Evolutionary conservation across 2,888 invertebrate genomes (phyloP), one percentile per base, ranked within the genome.

Genomic region (Anticlea derivata): DNA sequence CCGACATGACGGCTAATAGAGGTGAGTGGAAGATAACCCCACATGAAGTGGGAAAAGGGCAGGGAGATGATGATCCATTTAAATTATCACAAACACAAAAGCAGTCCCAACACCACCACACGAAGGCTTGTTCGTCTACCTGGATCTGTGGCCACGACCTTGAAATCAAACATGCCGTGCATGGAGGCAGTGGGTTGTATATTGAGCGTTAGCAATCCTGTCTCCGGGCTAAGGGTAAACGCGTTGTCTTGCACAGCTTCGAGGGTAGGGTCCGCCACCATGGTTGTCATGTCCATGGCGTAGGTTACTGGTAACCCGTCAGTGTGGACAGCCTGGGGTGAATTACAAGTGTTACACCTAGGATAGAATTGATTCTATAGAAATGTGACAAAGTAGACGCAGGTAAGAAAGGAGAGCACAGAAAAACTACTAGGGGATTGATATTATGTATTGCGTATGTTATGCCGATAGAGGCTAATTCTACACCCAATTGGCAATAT

Each of bases 121-220:
- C 3, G 3, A 10, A 26, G 17, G 7, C n/a, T 22, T 5, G 11
- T 24, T 49, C 29, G 41, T 50, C 23, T 74, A 92, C 92, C 82
- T 50, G 83, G 62, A 65, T 94, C 94, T 2, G 73, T 73, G 4
- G 93, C 94, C 0, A 75, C 58, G 6, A 93, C 85, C 26, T 86
- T 60, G 59, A 94, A 93, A 60, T 85, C 84, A 65, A 94, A 93
- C 83, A 91, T 92, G 50, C 94, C 94, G 17, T 84, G 84, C 93
- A 93, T 93, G 43, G 82, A 79, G 5, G 77, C 73, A 0, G 86
- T 83, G 1, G 92, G 92, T 56, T 84, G 80, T 40, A 93, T 92
- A 63, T 86, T 88, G 12, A 93, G 77, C 0, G 65, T 73, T 10
- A 94, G 70, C 10, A 82, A 75, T 4, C 93, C 94, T 0, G 82